Percentiles rank a stretch among this genome's conserved stretches.
These are phyloP conservation scores for Rhynchophorus ferrugineus DNA, from an alignment of 1,140 invertebrate species.

Conservation along the genomic window DNA sequence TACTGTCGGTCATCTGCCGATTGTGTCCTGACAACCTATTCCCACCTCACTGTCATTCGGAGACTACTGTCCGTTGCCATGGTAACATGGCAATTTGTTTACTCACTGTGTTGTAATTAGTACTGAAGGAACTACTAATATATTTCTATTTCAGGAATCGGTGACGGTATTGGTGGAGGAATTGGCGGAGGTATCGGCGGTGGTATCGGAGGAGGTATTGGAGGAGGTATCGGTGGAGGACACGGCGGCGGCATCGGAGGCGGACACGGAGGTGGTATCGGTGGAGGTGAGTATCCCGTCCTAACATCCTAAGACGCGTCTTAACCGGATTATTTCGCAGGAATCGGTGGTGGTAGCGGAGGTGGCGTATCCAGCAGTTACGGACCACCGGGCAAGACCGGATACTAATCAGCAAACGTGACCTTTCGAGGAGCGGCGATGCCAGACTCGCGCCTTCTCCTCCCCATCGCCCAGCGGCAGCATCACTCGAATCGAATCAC, in stretches of 20 bases:
- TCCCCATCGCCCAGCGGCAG: constrained; percentile 5
- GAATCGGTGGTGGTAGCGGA: constrained; percentile 26
- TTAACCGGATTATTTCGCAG: constrained; percentile 8
- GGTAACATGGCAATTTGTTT: too few species aligned
- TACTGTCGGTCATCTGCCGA: too few species aligned
- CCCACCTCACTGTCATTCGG: too few species aligned
- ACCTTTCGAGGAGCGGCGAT: constrained; percentile 5
- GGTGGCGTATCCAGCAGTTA: constrained; percentile 33
- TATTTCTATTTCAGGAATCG: neutral
- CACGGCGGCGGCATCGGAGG: constrained; percentile 23
- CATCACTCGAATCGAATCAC: constrained; percentile 16
- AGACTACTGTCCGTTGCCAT: too few species aligned
- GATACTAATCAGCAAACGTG: constrained; percentile 29
- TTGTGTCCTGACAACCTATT: too few species aligned
- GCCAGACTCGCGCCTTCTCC: constrained; percentile 1
- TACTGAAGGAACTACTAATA: too few species aligned
- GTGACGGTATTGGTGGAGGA: constrained; percentile 3
- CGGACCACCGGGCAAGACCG: constrained; percentile 35
- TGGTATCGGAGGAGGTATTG: constrained; percentile 24
- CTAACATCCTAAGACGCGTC: neutral
- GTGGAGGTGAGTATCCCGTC: constrained; percentile 17
- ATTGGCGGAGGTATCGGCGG: constrained; percentile 22
- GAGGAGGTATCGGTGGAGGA: constrained; percentile 13
- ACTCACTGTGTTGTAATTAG: too few species aligned
- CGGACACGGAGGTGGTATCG: constrained; percentile 26